Conservation (phyloP, 2,113 vertebrate species). For the Vimba vimba region DNA sequence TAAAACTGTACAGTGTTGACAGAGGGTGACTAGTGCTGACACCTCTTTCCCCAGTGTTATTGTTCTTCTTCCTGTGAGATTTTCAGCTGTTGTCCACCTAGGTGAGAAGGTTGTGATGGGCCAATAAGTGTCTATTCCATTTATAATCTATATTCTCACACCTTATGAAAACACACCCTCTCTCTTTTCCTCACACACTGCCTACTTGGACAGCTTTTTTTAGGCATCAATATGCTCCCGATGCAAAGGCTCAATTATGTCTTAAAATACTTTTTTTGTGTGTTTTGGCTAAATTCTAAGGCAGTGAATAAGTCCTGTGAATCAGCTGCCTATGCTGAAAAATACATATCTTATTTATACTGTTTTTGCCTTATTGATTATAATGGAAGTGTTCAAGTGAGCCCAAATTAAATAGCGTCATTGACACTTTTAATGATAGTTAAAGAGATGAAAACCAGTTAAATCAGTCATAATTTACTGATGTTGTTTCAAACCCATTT, state of each 20-base stretch:
- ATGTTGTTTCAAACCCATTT: not conserved
- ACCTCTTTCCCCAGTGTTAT: slow-evolving; percentile 67
- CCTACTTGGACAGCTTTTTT: not conserved
- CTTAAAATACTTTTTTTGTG: not conserved
- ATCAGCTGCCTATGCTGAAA: not conserved
- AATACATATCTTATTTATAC: not conserved
- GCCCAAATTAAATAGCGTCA: not conserved
- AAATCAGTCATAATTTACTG: not conserved
- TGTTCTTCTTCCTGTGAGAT: slow-evolving; percentile 75
- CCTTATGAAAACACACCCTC: not conserved
- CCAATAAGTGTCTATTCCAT: not conserved
- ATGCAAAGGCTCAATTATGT: not conserved
- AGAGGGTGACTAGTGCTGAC: slow-evolving; percentile 45
- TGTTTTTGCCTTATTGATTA: not conserved
- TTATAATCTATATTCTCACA: not conserved
- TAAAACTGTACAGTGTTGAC: slow-evolving; percentile 54
- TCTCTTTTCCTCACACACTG: not conserved
- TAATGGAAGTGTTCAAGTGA: not conserved
- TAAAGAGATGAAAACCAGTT: too few relatives aligned
- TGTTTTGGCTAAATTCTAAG: not conserved
- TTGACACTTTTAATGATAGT: not conserved
- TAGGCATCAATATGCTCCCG: not conserved
- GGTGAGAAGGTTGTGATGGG: slow-evolving; percentile 34
- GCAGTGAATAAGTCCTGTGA: not conserved
- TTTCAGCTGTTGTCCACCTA: slow-evolving; percentile 55